These are phyloP conservation scores for Archaeoteleia sp. DNA, from an alignment of 2,888 invertebrate genomes.

Conservation along the genomic window DNA sequence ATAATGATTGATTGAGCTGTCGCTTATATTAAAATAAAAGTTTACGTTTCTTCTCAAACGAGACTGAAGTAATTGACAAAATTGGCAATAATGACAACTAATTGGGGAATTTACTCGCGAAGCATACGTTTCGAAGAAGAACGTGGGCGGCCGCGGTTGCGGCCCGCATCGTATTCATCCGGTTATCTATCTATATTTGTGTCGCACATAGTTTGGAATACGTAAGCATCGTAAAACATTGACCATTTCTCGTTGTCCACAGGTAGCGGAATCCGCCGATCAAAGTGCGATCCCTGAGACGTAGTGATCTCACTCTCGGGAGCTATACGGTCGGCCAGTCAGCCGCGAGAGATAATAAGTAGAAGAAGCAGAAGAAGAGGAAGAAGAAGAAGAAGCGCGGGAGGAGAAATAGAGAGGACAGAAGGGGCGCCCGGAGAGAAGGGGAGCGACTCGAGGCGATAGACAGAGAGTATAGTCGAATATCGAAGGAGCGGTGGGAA, in stretches of 20 bases:
- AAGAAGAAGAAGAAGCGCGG: slow-evolving; percentile 52
- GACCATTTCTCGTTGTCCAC: slow-evolving; percentile 43
- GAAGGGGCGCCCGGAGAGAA: slow-evolving; percentile 55
- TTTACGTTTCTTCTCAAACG: too few species aligned
- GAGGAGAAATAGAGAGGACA: slow-evolving; percentile 55
- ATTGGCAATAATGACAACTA: slow-evolving; percentile 17
- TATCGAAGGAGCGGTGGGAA: slow-evolving; percentile 73
- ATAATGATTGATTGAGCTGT: too few species aligned
- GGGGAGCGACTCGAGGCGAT: slow-evolving; percentile 56
- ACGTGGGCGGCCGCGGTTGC: slow-evolving; percentile 40
- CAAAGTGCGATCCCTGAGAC: slow-evolving; percentile 53
- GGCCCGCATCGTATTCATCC: background rate
- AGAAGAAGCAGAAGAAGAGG: slow-evolving; percentile 56
- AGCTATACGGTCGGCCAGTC: slow-evolving; percentile 48
- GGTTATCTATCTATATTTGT: slow-evolving; percentile 2
- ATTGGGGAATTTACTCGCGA: slow-evolving; percentile 26
- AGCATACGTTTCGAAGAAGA: slow-evolving; percentile 15
- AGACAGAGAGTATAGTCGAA: slow-evolving; percentile 59
- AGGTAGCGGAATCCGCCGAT: slow-evolving; percentile 50
- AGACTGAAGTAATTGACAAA: too few species aligned
- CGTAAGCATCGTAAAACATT: slow-evolving; percentile 49
- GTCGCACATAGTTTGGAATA: slow-evolving; percentile 5
- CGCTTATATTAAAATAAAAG: too few species aligned
- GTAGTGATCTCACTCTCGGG: slow-evolving; percentile 63
- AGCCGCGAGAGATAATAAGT: slow-evolving; percentile 59